Evolutionary conservation across 1,140 invertebrate genomes (phyloP).

Genomic region (Brachionus koreanus): DNA sequence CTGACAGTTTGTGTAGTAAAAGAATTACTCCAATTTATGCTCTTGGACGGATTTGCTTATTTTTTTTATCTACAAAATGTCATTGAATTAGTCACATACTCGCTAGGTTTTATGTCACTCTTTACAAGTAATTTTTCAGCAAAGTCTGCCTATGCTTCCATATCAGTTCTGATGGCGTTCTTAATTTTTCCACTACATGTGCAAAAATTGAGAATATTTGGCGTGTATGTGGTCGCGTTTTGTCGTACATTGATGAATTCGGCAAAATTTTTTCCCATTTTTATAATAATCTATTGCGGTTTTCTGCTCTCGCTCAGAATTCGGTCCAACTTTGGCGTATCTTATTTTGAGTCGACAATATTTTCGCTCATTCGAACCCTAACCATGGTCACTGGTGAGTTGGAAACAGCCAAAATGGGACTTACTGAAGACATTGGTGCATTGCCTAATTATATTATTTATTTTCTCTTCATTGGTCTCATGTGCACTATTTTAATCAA

Average conservation of each 20-base stretch:
- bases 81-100: conserved; percentile 19
- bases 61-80: conserved; percentile 42
- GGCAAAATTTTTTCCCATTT: conserved; percentile 40
- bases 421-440: not conserved
- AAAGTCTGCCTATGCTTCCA: conserved; percentile 24
- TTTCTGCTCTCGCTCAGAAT: conserved; percentile 41
- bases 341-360: conserved; percentile 3
- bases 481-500: conserved; percentile 44
- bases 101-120: not conserved
- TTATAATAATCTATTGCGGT: conserved; percentile 16
- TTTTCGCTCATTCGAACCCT: conserved; percentile 23
- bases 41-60: conserved; percentile 34
- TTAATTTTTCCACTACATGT: conserved; percentile 39
- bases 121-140: not conserved
- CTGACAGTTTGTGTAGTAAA: not conserved
- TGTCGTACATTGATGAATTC: conserved; percentile 35
- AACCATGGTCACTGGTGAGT: conserved; percentile 38
- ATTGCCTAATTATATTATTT: conserved; percentile 32
- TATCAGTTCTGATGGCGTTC: conserved; percentile 7
- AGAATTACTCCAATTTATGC: conserved; percentile 16
- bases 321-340: conserved; percentile 33
- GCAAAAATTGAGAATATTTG: conserved; percentile 39
- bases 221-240: conserved; percentile 43
- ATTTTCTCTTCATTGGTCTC: conserved; percentile 41
- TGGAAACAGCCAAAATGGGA: conserved; percentile 38